Evolutionary conservation across 2,888 invertebrate genomes (phyloP).

Genomic region (Brenthis daphne): DNA sequence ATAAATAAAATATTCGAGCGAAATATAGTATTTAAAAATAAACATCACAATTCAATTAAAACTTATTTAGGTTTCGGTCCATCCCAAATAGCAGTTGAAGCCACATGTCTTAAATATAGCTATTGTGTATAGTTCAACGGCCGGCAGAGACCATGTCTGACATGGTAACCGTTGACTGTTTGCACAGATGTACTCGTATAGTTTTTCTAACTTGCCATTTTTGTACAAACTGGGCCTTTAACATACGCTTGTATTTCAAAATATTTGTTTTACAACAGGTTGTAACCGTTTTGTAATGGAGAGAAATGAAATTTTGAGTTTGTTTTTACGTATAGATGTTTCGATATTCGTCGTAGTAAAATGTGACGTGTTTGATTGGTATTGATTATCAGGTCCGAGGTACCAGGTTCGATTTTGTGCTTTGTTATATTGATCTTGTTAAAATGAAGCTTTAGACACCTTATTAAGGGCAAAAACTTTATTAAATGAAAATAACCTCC

Average conservation of each 20-base stretch:
- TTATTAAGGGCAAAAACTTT: too few relatives aligned
- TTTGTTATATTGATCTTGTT: too few relatives aligned
- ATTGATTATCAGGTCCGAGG: too few relatives aligned
- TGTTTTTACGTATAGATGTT: too few relatives aligned
- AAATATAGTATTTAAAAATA: not conserved
- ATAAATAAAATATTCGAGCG: too few relatives aligned
- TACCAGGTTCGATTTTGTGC: too few relatives aligned
- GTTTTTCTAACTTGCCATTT: slow-evolving; percentile 33
- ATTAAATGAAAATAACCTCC: too few relatives aligned
- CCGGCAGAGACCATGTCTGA: slow-evolving; percentile 25
- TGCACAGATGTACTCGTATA: slow-evolving; percentile 33
- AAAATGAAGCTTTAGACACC: too few relatives aligned
- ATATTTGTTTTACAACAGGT: slow-evolving; percentile 17
- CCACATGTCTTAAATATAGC: not conserved
- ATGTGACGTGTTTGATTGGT: too few relatives aligned
- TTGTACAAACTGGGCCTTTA: slow-evolving; percentile 13
- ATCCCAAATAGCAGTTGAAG: not conserved
- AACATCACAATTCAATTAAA: not conserved
- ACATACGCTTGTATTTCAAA: not conserved
- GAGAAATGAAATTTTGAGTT: not conserved
- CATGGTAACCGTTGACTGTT: slow-evolving; percentile 26
- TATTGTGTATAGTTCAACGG: slow-evolving; percentile 35
- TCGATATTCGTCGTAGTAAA: too few relatives aligned
- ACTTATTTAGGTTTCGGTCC: not conserved
- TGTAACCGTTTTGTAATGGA: not conserved